Evolutionary conservation across 2,888 invertebrate genomes (phyloP).

Genomic region (Harpagoxenus sublaevis): DNA sequence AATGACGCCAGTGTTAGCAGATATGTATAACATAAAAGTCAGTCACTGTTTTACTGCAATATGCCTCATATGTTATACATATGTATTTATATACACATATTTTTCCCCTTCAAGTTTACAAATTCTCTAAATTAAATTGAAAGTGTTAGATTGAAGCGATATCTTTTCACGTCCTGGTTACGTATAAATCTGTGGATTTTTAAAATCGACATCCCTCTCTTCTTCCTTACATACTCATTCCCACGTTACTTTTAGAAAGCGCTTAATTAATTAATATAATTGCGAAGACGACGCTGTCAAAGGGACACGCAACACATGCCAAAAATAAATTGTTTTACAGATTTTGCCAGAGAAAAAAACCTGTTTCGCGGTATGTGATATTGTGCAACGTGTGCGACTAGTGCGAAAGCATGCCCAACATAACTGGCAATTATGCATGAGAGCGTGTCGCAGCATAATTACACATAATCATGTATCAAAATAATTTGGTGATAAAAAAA

Average conservation of each 20-base stretch:
- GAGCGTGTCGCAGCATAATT: slow-evolving; percentile 30
- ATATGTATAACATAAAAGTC: too few species aligned
- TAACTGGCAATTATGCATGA: slow-evolving; percentile 53
- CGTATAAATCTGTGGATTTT: neutral
- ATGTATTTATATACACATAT: too few species aligned
- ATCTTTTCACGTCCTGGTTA: neutral
- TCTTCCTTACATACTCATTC: slow-evolving; percentile 3
- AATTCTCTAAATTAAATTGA: neutral
- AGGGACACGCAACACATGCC: neutral
- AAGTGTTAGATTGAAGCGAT: neutral
- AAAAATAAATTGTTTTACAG: slow-evolving; percentile 32
- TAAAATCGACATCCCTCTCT: neutral
- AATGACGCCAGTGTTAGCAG: too few species aligned
- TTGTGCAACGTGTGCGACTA: slow-evolving; percentile 45
- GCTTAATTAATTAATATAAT: slow-evolving; percentile 24
- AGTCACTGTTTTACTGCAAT: too few species aligned
- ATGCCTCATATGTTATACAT: too few species aligned
- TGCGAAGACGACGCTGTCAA: neutral
- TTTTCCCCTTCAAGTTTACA: neutral
- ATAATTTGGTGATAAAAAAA: slow-evolving; percentile 16
- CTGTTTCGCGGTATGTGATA: slow-evolving; percentile 28
- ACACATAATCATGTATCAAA: slow-evolving; percentile 36
- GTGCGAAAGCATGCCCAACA: slow-evolving; percentile 63
- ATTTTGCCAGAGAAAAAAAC: slow-evolving; percentile 31
- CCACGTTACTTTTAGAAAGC: slow-evolving; percentile 16